Percentiles rank a stretch among this genome's conserved stretches.
phyloP scores from a whole-genome alignment of 2,113 vertebrate species.

The Albula glossodonta region DNA sequence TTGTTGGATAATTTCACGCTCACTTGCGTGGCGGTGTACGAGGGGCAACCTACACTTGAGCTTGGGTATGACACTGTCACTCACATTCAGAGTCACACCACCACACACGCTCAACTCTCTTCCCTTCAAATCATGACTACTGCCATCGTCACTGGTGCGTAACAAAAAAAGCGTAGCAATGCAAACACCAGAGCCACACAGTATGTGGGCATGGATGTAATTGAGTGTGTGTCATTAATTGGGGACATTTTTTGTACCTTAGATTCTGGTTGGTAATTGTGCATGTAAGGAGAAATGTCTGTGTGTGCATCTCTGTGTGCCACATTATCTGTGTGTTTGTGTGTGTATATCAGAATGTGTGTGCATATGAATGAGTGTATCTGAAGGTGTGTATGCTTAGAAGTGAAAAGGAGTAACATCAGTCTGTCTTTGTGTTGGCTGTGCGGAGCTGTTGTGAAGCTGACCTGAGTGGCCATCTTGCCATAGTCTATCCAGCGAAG shows the following conservation, averaged over 20 bases:
- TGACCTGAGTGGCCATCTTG: constrained; percentile 91
- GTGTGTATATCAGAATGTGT: no score
- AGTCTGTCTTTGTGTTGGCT: background rate
- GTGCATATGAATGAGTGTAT: background rate
- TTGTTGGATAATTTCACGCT: constrained; percentile 13
- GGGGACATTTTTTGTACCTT: no score
- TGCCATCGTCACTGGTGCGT: no score
- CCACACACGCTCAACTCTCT: no score
- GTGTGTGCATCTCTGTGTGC: background rate
- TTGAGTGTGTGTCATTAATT: background rate
- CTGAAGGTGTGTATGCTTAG: background rate
- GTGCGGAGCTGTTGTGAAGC: constrained; percentile 11
- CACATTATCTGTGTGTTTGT: no score
- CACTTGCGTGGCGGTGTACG: background rate
- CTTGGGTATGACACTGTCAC: background rate
- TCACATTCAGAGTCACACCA: background rate
- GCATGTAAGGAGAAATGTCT: background rate
- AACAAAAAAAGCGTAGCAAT: no score
- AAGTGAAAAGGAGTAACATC: no score
- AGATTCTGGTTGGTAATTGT: background rate
- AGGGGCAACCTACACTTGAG: background rate
- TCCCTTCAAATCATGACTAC: no score
- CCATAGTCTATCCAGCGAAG: constrained; percentile 96
- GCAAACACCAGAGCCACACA: no score
- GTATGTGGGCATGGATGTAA: no score